Evolutionary conservation across 2,888 invertebrate species (phyloP).

Genomic region (Microplitis deprimator): DNA sequence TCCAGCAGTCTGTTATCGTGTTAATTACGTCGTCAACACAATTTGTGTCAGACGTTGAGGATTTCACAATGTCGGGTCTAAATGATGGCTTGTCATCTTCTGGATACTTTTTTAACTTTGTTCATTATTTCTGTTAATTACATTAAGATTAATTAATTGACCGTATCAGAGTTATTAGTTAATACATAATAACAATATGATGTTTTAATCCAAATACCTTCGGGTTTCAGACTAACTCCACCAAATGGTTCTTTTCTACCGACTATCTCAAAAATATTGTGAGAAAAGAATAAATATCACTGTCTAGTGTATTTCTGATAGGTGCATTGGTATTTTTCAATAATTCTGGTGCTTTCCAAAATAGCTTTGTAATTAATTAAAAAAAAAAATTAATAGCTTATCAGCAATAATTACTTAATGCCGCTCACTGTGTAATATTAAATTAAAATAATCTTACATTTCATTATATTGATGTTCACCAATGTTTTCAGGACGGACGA

Average conservation of each 20-base stretch:
- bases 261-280: slow-evolving; percentile 95
- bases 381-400: slow-evolving; percentile 8
- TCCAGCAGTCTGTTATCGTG: slow-evolving; percentile 92
- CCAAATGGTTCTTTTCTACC: slow-evolving; percentile 93
- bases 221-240: slow-evolving; percentile 83
- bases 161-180: too few species aligned
- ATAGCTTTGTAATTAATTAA: slow-evolving; percentile 76
- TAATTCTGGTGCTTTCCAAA: slow-evolving; percentile 98
- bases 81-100: slow-evolving; percentile 81
- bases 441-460: slow-evolving; percentile 74
- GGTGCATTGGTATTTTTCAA: slow-evolving; percentile 81
- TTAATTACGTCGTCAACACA: slow-evolving; percentile 86
- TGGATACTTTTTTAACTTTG: slow-evolving; percentile 83
- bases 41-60: slow-evolving; percentile 80
- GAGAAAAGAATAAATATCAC: slow-evolving; percentile 96
- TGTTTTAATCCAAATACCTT: slow-evolving; percentile 75
- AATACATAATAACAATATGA: slow-evolving; percentile 1
- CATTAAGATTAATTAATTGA: too few species aligned
- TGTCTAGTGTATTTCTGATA: slow-evolving; percentile 86
- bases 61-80: slow-evolving; percentile 82
- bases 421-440: too few species aligned
- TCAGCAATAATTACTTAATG: too few species aligned
- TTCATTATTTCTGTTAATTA: slow-evolving; percentile 84
- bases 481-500: slow-evolving; percentile 86
- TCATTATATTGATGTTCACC: slow-evolving; percentile 94